These are phyloP conservation scores for Paragorgia papillata DNA, from an alignment of 92 coral and sea anemone genomes.

Conservation along the genomic window DNA sequence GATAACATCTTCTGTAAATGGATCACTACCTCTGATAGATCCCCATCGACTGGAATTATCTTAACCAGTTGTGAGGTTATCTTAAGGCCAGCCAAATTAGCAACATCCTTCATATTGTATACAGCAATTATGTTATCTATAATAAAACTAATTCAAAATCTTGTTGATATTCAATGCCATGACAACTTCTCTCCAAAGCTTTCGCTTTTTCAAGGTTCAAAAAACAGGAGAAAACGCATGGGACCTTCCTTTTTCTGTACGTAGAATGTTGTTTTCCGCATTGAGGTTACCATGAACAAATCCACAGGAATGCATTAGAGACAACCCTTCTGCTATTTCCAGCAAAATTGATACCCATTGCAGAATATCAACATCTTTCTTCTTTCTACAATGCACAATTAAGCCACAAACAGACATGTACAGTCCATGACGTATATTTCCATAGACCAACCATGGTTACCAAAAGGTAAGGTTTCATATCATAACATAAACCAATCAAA, in stretches of 20 bases:
- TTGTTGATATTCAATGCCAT: too few species aligned
- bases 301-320: neutral
- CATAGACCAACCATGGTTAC: conserved; percentile 1
- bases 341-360: conserved; percentile 8
- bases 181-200: too few species aligned
- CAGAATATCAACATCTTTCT: neutral
- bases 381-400: too few species aligned
- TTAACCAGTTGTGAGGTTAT: too few species aligned
- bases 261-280: conserved; percentile 3
- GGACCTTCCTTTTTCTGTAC: neutral
- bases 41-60: too few species aligned
- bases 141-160: too few species aligned
- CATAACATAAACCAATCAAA: neutral
- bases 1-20: too few species aligned
- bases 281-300: conserved; percentile 9
- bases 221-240: too few species aligned
- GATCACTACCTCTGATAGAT: too few species aligned
- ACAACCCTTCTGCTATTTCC: conserved; percentile 12
- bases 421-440: neutral
- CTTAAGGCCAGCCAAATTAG: too few species aligned
- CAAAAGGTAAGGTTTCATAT: neutral
- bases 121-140: too few species aligned
- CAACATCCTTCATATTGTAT: too few species aligned
- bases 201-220: neutral
- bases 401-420: conserved; percentile 3